Percentiles rank a stretch among this genome's conserved stretches.
Evolutionary conservation across 2,888 invertebrate genomes (phyloP).

Genomic region (Lomographa bimaculata): DNA sequence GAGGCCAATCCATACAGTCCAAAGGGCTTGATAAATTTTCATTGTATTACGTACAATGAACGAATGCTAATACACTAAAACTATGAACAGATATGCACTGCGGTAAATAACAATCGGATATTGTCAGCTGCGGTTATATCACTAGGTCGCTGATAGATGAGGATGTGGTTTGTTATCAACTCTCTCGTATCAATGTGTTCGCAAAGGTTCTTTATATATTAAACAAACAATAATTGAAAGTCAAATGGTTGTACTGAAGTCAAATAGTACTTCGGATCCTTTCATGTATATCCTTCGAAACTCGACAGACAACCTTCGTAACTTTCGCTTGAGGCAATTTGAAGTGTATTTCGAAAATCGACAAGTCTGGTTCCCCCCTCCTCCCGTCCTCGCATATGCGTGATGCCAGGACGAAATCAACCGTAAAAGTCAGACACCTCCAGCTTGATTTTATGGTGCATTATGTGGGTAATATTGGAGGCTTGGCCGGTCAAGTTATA

Average conservation of each 20-base stretch:
- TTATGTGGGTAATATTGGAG: slow-evolving; percentile 1
- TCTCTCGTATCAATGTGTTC: slow-evolving; percentile 8
- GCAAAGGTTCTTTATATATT: neutral
- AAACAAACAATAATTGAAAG: neutral
- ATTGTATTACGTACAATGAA: too few relatives aligned
- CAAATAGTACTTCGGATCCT: neutral
- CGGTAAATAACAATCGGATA: slow-evolving; percentile 19
- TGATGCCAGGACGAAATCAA: slow-evolving; percentile 22
- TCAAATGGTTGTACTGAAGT: neutral
- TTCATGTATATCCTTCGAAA: slow-evolving; percentile 24
- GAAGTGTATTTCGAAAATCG: slow-evolving; percentile 29
- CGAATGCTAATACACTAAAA: too few relatives aligned
- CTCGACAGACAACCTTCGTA: slow-evolving; percentile 36
- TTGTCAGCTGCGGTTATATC: slow-evolving; percentile 19
- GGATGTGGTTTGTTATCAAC: slow-evolving; percentile 18
- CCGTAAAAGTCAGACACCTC: slow-evolving; percentile 24
- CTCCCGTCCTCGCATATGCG: slow-evolving; percentile 25
- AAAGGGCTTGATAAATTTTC: too few relatives aligned
- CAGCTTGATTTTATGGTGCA: neutral
- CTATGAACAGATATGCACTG: slow-evolving; percentile 6
- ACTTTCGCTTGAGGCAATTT: slow-evolving; percentile 35
- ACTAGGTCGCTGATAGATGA: slow-evolving; percentile 15
- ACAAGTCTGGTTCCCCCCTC: slow-evolving; percentile 26
- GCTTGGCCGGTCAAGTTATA: slow-evolving; percentile 33
- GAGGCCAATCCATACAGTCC: too few relatives aligned